phyloP scores from a whole-genome alignment of 2,888 invertebrate species.

The Cheilosia vernalis region DNA sequence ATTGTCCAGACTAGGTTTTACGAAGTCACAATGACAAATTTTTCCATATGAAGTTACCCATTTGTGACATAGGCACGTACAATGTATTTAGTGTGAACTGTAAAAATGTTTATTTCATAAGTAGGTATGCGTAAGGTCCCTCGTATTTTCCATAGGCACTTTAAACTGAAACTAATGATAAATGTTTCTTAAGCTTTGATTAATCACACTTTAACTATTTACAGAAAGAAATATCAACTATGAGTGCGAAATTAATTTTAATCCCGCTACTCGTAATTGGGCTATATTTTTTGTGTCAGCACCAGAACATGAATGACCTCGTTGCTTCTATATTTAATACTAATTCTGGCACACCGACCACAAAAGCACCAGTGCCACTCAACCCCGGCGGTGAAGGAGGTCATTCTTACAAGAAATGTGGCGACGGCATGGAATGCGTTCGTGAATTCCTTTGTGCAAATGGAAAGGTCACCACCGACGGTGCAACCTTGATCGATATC shows the following conservation, averaged over 20 bases:
- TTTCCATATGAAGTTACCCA: no score
- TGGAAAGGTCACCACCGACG: constrained; percentile 88
- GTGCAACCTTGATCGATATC: constrained; percentile 90
- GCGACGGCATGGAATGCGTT: constrained; percentile 88
- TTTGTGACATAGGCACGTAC: no score
- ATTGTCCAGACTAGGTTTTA: no score
- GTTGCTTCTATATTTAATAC: constrained; percentile 49
- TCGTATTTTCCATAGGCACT: no score
- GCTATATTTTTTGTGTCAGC: not conserved
- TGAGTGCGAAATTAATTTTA: constrained; percentile 47
- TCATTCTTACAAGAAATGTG: constrained; percentile 78
- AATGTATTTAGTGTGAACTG: no score
- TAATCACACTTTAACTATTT: not conserved
- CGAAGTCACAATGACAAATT: no score
- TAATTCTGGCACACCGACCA: not conserved
- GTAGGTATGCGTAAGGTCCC: no score
- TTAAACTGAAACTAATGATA: no score
- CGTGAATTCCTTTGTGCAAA: constrained; percentile 90
- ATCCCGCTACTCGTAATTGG: constrained; percentile 52
- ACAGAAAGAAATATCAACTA: constrained; percentile 22
- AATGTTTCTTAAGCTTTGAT: not conserved
- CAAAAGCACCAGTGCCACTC: constrained; percentile 13
- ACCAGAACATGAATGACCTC: constrained; percentile 29
- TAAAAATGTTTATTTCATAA: no score
- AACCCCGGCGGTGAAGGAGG: constrained; percentile 1